Base-by-base conservation (phyloP, 1,140 invertebrate genomes). In the Amphibalanus amphitrite region DNA sequence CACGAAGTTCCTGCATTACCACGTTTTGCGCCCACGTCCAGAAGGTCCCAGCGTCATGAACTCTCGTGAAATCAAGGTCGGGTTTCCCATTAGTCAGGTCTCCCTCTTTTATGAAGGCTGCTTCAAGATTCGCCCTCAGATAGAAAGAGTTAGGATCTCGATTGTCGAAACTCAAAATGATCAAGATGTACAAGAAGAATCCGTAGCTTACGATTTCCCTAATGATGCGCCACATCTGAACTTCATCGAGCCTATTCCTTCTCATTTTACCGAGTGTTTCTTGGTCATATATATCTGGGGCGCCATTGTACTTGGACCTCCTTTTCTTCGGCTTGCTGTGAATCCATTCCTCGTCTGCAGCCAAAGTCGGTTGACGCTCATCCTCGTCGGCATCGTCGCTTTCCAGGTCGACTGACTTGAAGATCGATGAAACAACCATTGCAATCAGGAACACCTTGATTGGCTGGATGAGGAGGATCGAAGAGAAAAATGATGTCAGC, bases 401-500 rank as follows among this genome's bases (percentile, higher is more conserved):
- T 68, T 82, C 79, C 29, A 77, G 77, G 26, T 38, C 33, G 15
- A 38, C 15, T 38, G 47, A 59, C 75, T 84, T 84, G 72, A 83
- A 78, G 29, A 84, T 76, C 67, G 79, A 80, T 15, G 83, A 82
- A 25, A 84, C 77, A 47, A 84, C 78, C 29, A 82, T 80, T 4
- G 83, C 82, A 3, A 83, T 76, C 29, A 82, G 74, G 70, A 84
- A 81, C 72, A 77, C 76, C 73, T 77, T 77, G 0, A 76, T 0
- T 26, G 76, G 75, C 47, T 77, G 71, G 17, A 74, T 29, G 25
- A 76, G 29, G 1, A 77, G 72, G 38, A 85, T 77, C 20, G 82
- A 83, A 33, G 80, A 78, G 73, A 85, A 81, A 77, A 85, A 84
- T 4, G 83, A 83, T 6, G 84, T 76, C 71, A 85, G 71, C 74